Percentiles rank a stretch among this genome's conserved stretches.
Conservation (phyloP, 2,888 invertebrate species). For the Sympetrum striolatum region DNA sequence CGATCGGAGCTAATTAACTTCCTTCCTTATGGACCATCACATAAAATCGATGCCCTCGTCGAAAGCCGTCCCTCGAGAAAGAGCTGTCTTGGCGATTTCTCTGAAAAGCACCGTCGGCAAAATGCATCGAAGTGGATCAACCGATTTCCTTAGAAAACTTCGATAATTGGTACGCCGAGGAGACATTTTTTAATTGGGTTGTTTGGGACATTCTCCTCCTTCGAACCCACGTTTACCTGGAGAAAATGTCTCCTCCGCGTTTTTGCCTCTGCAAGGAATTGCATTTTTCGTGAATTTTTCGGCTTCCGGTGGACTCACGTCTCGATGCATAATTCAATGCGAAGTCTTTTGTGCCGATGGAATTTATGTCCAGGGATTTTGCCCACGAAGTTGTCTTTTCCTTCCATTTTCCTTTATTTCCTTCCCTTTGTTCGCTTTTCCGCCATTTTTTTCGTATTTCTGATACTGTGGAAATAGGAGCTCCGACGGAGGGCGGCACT, state of each 20-base stretch:
- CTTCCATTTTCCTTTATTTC: background rate
- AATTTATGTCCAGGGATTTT: background rate
- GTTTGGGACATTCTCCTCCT: background rate
- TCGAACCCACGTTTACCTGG: background rate
- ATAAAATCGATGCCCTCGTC: too few species aligned
- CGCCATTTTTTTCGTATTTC: background rate
- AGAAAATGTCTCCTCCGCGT: background rate
- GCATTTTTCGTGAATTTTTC: background rate
- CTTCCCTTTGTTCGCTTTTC: background rate
- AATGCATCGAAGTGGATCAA: too few species aligned
- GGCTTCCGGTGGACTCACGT: background rate
- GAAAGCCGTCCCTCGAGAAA: too few species aligned
- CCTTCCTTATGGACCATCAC: too few species aligned
- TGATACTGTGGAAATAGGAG: background rate
- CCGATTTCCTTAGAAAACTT: too few species aligned
- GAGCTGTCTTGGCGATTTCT: too few species aligned
- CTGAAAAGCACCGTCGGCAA: too few species aligned
- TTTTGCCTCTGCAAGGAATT: background rate
- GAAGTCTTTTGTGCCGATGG: background rate
- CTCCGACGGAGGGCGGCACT: too few species aligned
- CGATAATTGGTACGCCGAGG: background rate
- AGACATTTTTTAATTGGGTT: background rate
- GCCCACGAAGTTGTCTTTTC: background rate
- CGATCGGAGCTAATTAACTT: too few species aligned
- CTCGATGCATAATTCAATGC: background rate